These are phyloP conservation scores for Pimpla rufipes DNA, from an alignment of 2,888 invertebrate genomes.

Conservation along the genomic window DNA sequence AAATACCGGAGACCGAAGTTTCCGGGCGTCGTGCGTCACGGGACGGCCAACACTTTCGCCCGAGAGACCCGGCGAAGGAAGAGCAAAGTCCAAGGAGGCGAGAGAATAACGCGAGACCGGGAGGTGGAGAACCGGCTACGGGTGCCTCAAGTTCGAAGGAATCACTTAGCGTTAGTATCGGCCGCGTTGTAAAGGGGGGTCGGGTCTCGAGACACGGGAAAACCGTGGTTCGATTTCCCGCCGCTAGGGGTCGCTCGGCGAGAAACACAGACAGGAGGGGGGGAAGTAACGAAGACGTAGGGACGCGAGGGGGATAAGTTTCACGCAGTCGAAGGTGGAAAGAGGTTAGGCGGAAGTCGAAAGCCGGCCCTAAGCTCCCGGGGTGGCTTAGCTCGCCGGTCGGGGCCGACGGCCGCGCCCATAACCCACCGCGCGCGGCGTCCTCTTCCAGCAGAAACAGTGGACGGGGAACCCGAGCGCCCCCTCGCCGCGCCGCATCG, in stretches of 20 bases:
- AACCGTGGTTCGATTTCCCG: neutral
- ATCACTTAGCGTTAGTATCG: conserved; percentile 74
- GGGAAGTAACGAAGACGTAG: conserved; percentile 13
- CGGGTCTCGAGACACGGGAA: neutral
- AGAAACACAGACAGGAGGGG: conserved; percentile 12
- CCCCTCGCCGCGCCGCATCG: conserved; percentile 27
- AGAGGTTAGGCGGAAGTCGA: conserved; percentile 59
- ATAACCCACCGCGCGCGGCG: conserved; percentile 4
- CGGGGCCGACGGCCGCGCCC: conserved; percentile 37
- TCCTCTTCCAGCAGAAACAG: neutral
- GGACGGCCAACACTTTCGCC: conserved; percentile 3
- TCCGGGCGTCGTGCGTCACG: conserved; percentile 17
- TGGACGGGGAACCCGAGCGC: neutral
- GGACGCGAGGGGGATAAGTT: neutral
- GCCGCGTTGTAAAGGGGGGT: conserved; percentile 27
- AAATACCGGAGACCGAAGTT: conserved; percentile 73
- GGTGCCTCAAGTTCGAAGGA: conserved; percentile 49
- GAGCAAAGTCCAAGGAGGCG: neutral
- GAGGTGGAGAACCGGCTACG: neutral
- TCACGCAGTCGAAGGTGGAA: conserved; percentile 26
- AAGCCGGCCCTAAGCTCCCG: conserved; percentile 60
- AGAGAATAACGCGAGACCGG: neutral
- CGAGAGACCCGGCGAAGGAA: neutral
- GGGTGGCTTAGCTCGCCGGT: conserved; percentile 63
- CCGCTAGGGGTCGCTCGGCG: neutral